Conservation (phyloP, 2,888 invertebrate species). For the Chloroclysta siterata region DNA sequence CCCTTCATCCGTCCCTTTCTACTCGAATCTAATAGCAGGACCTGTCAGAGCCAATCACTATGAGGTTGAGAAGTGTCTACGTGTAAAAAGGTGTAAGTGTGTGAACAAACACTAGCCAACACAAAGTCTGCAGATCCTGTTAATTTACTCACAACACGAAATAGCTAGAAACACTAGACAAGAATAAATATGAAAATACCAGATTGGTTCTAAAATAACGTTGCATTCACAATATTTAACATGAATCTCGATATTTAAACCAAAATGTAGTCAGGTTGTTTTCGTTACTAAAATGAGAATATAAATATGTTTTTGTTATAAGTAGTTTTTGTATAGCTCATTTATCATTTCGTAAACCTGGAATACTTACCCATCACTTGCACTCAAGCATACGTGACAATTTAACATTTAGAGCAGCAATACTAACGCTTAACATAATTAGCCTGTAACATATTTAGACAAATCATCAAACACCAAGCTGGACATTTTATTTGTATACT, state of each 20-base stretch:
- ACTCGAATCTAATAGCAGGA: conserved; percentile 83
- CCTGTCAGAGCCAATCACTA: conserved; percentile 79
- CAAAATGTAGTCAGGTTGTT: background rate
- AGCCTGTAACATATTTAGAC: conserved; percentile 31
- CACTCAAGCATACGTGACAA: conserved; percentile 37
- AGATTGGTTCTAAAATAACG: background rate
- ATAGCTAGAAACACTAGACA: conserved; percentile 12
- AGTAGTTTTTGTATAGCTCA: background rate
- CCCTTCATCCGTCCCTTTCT: conserved; percentile 75
- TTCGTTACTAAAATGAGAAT: background rate
- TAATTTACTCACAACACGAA: conserved; percentile 1
- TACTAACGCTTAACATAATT: conserved; percentile 28
- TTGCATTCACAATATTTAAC: conserved; percentile 11
- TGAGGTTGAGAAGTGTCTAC: conserved; percentile 47
- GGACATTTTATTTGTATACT: conserved; percentile 23
- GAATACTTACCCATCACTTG: conserved; percentile 40
- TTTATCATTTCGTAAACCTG: conserved; percentile 14
- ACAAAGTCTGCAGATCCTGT: conserved; percentile 11
- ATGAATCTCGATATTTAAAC: background rate
- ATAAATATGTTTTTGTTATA: background rate
- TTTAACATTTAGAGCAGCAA: conserved; percentile 39
- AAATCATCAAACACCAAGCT: conserved; percentile 35
- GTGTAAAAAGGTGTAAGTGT: conserved; percentile 34
- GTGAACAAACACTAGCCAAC: conserved; percentile 18
- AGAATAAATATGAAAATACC: background rate